Evolutionary conservation across 2,113 vertebrate species (phyloP).

Genomic region (Peromyscus leucopus): DNA sequence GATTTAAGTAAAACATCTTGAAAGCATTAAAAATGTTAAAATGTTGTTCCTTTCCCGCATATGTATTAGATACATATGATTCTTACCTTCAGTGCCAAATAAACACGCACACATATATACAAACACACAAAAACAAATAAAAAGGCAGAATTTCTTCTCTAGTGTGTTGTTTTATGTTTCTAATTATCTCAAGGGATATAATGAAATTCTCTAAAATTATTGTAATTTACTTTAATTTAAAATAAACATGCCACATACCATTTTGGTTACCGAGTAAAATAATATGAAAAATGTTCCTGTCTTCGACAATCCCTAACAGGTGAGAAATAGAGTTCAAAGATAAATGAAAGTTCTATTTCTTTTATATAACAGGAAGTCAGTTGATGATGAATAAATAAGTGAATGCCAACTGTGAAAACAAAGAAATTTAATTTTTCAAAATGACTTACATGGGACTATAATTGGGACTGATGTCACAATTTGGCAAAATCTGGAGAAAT

Average conservation of each 20-base stretch:
- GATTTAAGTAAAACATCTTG: conserved; percentile 36
- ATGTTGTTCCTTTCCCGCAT: not conserved
- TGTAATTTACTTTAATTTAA: conserved; percentile 64
- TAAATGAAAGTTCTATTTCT: conserved; percentile 35
- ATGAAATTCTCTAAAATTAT: conserved; percentile 62
- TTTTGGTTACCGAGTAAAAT: not conserved
- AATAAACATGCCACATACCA: conserved; percentile 27
- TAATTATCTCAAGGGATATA: conserved; percentile 58
- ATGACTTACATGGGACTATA: not conserved
- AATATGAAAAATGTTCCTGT: conserved; percentile 49
- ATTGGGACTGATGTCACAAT: conserved; percentile 64
- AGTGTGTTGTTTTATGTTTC: conserved; percentile 49
- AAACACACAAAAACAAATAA: not conserved
- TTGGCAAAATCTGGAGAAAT: conserved; percentile 77
- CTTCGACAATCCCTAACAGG: not conserved
- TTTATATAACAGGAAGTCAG: conserved; percentile 29
- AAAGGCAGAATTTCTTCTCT: conserved; percentile 49
- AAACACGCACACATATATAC: not conserved
- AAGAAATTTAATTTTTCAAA: conserved; percentile 46
- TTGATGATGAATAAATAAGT: conserved; percentile 29
- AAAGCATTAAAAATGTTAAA: conserved; percentile 19
- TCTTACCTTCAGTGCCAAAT: not conserved
- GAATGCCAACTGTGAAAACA: conserved; percentile 40
- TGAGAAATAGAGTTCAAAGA: conserved; percentile 50
- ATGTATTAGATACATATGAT: not conserved